Base-by-base conservation (phyloP, 2,797 vertebrate genomes). In the Schizopygopsis pylzovi region DNA sequence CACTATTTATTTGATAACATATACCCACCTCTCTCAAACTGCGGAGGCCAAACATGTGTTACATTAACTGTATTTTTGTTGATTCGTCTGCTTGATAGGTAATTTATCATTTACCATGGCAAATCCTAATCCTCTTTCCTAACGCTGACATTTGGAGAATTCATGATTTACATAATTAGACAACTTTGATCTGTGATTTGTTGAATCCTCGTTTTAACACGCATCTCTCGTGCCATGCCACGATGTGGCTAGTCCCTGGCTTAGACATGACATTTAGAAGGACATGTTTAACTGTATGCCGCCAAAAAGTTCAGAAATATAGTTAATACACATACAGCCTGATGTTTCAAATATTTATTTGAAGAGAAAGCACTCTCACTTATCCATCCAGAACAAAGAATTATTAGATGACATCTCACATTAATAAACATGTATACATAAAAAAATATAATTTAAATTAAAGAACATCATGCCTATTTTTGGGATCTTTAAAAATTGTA, bases 91-190 rank as follows among this genome's bases (percentile, higher is more conserved):
- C 89, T 89, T 92, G 92, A 93, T 93, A 92, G 90, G 79, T 85
- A 83, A 87, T 88, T 92, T 91, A 94, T 95, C 95, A 95, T 93
- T 96, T 97, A 97, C 90, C 87, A 90, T 83, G 83, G 95, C 94
- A 95, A 96, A 97, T 96, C 93, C 95, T 94, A 91, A 90, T 94
- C 96, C 96, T 96, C 95, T 96, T 92, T 93, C 94, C 94, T 94
- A 93, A 96, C 93, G 92, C 95, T 98, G 97, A 97, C 96, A 98
- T 98, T 98, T 97, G 94, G 93, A 96, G 96, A 97, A 97, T 97
- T 97, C 96, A 96, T 97, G 95, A 98, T 97, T 97, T 97, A 96
- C 97, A 97, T 97, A 97, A 98, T 98, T 97, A 97, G 96, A 96
- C 96, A 97, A 96, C 95, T 96, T 96, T 97, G 96, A 95, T 95